Evolutionary conservation across 2,797 vertebrate species (phyloP).

Genomic region (Diplodus puntazzo): DNA sequence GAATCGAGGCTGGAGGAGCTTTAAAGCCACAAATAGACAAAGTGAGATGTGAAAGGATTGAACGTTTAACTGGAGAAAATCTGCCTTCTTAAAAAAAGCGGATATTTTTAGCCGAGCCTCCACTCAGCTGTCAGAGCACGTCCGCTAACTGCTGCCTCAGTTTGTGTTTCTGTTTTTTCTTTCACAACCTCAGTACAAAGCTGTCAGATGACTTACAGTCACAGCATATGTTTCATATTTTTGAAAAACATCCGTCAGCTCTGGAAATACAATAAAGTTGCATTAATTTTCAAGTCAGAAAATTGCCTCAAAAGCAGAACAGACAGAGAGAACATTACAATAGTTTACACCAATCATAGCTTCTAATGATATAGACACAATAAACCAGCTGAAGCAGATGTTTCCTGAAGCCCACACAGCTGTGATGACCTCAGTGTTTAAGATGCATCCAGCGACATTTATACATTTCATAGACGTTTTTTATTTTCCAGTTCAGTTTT

Average conservation of each 20-base stretch:
- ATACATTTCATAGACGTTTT: no score
- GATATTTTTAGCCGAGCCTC: conserved; percentile 2
- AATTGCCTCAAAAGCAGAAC: background rate
- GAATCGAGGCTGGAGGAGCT: conserved; percentile 3
- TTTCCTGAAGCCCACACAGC: no score
- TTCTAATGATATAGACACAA: no score
- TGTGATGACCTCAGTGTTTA: no score
- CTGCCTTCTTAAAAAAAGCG: background rate
- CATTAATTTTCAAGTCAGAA: background rate
- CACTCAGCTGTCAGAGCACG: conserved; percentile 5
- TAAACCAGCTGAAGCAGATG: no score
- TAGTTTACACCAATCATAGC: background rate
- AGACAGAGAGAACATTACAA: background rate
- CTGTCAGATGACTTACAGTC: background rate
- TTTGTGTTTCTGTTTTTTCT: background rate
- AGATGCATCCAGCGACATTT: no score
- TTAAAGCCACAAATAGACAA: background rate
- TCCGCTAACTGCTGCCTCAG: background rate
- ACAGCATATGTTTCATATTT: background rate
- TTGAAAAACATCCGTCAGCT: background rate
- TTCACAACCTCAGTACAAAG: background rate
- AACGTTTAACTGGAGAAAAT: background rate
- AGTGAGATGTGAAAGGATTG: background rate
- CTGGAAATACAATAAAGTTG: background rate
- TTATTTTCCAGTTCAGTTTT: no score